Conservation (phyloP, 2,113 vertebrate genomes). For the Tenebrosternarchus preto region DNA sequence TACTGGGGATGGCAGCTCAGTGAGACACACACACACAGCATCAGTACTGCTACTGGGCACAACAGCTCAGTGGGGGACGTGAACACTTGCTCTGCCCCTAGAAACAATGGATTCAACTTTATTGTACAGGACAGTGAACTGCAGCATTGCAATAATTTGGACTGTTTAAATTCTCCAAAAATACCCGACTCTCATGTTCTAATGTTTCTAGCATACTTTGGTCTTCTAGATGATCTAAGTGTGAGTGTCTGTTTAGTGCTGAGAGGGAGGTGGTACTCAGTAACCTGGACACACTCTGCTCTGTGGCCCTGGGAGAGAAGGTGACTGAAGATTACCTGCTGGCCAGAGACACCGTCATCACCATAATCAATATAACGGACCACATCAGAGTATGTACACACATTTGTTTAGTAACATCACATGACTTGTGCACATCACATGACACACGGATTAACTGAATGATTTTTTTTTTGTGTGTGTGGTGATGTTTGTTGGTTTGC, state of each 20-base stretch:
- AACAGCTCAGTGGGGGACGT: conserved; percentile 89
- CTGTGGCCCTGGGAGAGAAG: conserved; percentile 82
- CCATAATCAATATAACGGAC: conserved; percentile 82
- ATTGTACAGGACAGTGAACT: too few relatives aligned
- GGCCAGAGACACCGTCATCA: conserved; percentile 83
- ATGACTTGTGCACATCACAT: too few relatives aligned
- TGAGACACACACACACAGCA: conserved; percentile 55
- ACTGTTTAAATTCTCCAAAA: too few relatives aligned
- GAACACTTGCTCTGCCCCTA: too few relatives aligned
- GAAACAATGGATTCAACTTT: too few relatives aligned
- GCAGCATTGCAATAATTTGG: too few relatives aligned
- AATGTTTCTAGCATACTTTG: too few relatives aligned
- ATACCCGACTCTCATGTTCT: too few relatives aligned
- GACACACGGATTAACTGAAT: too few relatives aligned
- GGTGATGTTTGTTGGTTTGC: too few relatives aligned
- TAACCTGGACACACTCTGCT: conserved; percentile 89
- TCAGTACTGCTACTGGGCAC: conserved; percentile 87
- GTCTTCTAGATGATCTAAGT: too few relatives aligned
- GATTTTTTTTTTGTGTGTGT: neutral
- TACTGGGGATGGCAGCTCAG: conserved; percentile 93
- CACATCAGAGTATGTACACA: conserved; percentile 77
- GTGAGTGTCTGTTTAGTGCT: conserved; percentile 69
- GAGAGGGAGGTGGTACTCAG: conserved; percentile 91
- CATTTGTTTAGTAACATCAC: too few relatives aligned
- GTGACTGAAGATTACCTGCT: conserved; percentile 83